Evolutionary conservation across 2,113 vertebrate species (phyloP).

Genomic region (Ophiodon elongatus): DNA sequence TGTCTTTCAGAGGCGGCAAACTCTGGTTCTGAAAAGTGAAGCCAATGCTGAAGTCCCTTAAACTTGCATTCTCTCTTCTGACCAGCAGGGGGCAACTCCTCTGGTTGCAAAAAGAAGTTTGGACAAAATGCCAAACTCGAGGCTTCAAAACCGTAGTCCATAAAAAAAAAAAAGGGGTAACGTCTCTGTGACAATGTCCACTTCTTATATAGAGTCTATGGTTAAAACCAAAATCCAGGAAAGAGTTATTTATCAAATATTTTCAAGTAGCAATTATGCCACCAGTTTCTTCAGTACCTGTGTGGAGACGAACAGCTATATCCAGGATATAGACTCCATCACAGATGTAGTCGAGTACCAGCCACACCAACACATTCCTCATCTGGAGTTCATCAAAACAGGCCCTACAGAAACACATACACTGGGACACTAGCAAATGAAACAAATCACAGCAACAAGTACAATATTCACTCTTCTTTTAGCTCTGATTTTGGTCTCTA

Average conservation of each 20-base stretch:
- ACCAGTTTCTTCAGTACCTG: constrained; percentile 83
- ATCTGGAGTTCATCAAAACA: constrained; percentile 94
- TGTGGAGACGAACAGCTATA: constrained; percentile 88
- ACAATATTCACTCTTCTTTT: not conserved
- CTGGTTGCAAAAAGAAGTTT: too few species aligned
- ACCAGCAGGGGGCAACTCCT: not conserved
- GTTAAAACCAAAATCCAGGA: not conserved
- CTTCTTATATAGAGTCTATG: not conserved
- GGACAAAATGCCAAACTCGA: not conserved
- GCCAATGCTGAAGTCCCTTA: not conserved
- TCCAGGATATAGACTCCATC: constrained; percentile 91
- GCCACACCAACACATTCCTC: constrained; percentile 87
- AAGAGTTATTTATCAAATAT: not conserved
- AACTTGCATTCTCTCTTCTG: not conserved
- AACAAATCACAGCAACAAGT: not conserved
- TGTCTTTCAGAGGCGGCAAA: not conserved
- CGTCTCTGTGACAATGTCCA: not conserved
- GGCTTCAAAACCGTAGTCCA: not conserved
- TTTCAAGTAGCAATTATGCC: not conserved
- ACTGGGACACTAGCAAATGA: not conserved
- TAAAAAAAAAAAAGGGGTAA: not conserved
- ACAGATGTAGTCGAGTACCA: constrained; percentile 92
- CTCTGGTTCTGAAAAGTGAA: not conserved
- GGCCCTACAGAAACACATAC: constrained; percentile 83
- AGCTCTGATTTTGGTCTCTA: not conserved